A percentile compares a stretch with the other conserved stretches of the same genome.
Conservation (phyloP, 2,888 invertebrate genomes). For the Pasiphila rectangulata region DNA sequence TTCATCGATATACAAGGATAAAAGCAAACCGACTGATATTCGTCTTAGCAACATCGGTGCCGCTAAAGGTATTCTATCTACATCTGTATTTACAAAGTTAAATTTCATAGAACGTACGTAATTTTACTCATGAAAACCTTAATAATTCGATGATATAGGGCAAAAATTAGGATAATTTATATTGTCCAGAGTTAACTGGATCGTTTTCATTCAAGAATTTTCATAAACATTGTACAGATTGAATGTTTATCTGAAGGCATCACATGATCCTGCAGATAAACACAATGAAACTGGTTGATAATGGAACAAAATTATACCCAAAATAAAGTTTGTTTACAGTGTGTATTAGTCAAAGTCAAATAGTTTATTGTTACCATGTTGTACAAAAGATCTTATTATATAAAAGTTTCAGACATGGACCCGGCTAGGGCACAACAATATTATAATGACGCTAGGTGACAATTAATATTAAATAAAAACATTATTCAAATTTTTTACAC, state of each 20-base stretch:
- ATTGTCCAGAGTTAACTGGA: neutral
- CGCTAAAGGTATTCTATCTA: conserved; percentile 94
- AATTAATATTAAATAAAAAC: too few relatives aligned
- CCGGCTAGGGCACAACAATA: too few relatives aligned
- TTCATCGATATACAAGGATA: conserved; percentile 89
- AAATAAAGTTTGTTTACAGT: too few relatives aligned
- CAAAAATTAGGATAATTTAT: conserved; percentile 1
- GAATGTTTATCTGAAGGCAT: conserved; percentile 5
- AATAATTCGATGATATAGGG: neutral
- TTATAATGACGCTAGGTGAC: too few relatives aligned
- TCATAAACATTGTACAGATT: conserved; percentile 1
- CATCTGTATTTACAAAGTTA: conserved; percentile 42
- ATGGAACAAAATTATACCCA: neutral
- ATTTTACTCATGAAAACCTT: neutral
- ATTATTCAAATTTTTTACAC: too few relatives aligned
- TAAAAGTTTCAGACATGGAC: too few relatives aligned
- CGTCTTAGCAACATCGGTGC: conserved; percentile 97
- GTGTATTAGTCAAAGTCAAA: too few relatives aligned
- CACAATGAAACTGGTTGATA: neutral
- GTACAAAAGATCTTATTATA: too few relatives aligned
- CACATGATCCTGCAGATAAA: conserved; percentile 20
- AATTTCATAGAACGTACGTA: conserved; percentile 18
- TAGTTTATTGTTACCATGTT: too few relatives aligned
- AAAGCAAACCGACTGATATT: conserved; percentile 96
- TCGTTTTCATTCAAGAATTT: conserved; percentile 17